A percentile compares a stretch with the other conserved stretches of the same genome.
Evolutionary conservation across 1,140 invertebrate genomes (phyloP).

Genomic region (Calliphora vicina): DNA sequence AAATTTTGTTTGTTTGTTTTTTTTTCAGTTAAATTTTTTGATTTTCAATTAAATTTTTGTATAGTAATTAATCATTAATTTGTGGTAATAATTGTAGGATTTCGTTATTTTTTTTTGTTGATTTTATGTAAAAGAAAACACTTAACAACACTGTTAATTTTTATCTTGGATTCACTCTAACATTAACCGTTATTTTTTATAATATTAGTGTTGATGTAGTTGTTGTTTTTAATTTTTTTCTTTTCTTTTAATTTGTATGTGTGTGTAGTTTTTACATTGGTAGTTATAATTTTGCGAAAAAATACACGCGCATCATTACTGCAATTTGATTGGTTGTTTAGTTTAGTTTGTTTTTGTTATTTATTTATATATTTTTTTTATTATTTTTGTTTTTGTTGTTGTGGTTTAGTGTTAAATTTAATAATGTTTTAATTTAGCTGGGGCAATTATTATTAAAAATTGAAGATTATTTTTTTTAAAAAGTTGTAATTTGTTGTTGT

Average conservation of each 20-base stretch:
- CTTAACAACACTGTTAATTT: neutral
- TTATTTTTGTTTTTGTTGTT: neutral
- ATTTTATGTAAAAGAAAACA: too few relatives aligned
- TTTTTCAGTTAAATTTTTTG: neutral
- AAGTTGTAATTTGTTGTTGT: neutral
- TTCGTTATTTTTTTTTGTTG: neutral
- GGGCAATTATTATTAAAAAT: neutral
- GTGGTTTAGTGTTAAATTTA: neutral
- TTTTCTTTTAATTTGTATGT: neutral
- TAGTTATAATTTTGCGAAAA: neutral
- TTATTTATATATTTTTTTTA: neutral
- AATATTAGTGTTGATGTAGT: neutral
- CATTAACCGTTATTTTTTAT: neutral
- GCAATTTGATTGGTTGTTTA: conserved; percentile 5
- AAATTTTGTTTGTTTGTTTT: neutral
- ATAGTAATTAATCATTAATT: neutral
- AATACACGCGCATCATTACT: conserved; percentile 15
- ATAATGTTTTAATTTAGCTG: too few relatives aligned
- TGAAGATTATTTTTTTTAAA: neutral
- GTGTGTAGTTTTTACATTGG: conserved; percentile 3
- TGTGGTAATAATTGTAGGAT: too few relatives aligned
- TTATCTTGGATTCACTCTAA: neutral
- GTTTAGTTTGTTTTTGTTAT: neutral
- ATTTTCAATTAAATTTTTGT: neutral
- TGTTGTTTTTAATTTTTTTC: neutral